Evolutionary conservation across 2,888 invertebrate genomes (phyloP).

Genomic region (Meiosimyza decipiens): DNA sequence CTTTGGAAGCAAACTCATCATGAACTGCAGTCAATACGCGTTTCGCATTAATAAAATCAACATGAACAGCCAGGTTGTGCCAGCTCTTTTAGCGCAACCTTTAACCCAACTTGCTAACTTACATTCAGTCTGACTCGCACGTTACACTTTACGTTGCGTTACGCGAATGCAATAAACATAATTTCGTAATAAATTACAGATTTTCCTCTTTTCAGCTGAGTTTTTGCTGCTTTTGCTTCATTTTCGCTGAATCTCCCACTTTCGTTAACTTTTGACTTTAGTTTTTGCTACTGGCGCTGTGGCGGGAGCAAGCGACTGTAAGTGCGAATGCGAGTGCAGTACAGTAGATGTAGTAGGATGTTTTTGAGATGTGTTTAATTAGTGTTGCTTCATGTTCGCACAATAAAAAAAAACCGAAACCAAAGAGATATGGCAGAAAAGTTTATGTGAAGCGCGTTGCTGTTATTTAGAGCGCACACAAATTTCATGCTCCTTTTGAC

Average conservation of each 20-base stretch:
- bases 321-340: not conserved
- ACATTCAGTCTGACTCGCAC: not conserved
- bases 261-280: not conserved
- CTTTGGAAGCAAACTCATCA: slow-evolving; percentile 18
- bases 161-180: slow-evolving; percentile 22
- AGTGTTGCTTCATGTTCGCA: too few species aligned
- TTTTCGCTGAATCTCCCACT: not conserved
- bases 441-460: too few species aligned
- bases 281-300: not conserved
- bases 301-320: not conserved
- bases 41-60: slow-evolving; percentile 21
- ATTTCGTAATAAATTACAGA: slow-evolving; percentile 21
- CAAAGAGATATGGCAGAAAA: too few species aligned
- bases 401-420: too few species aligned
- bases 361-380: not conserved
- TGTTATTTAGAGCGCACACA: too few species aligned
- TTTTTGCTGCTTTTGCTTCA: not conserved
- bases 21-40: slow-evolving; percentile 15
- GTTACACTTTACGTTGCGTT: not conserved
- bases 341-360: not conserved
- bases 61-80: not conserved
- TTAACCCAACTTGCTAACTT: not conserved
- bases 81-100: too few species aligned
- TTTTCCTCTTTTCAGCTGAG: not conserved
- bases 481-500: too few species aligned